Evolutionary conservation across 2,888 invertebrate genomes (phyloP).

Genomic region (Diarsia rubi): DNA sequence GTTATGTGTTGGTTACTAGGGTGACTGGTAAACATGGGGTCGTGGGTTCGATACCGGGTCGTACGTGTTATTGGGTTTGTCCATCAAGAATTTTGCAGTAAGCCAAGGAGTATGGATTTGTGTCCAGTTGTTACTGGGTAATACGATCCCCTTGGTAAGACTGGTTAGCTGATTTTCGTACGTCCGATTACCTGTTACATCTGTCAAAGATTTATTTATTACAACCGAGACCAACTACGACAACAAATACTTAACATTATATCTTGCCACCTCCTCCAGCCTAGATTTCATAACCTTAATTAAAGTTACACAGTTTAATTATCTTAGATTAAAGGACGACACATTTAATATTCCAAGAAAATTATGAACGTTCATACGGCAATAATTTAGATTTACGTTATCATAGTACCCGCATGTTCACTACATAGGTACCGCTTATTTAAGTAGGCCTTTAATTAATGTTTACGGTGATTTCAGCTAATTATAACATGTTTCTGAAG

Average conservation of each 20-base stretch:
- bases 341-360: not conserved
- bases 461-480: not conserved
- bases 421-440: not conserved
- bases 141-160: too few relatives aligned
- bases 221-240: not conserved
- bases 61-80: not conserved
- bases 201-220: not conserved
- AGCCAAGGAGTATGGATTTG: not conserved
- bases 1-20: not conserved
- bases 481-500: constrained; percentile 2
- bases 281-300: not conserved
- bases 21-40: not conserved
- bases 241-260: not conserved
- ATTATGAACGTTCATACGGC: not conserved
- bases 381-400: constrained; percentile 13
- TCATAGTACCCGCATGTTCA: constrained; percentile 11
- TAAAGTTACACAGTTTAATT: constrained; percentile 1
- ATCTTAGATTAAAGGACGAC: not conserved
- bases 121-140: too few relatives aligned
- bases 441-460: not conserved
- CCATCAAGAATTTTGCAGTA: not conserved
- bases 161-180: not conserved
- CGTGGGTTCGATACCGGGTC: not conserved
- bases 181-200: too few relatives aligned
- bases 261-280: not conserved